Conservation (phyloP, 2,113 vertebrate genomes). For the Erpornis zantholeuca region DNA sequence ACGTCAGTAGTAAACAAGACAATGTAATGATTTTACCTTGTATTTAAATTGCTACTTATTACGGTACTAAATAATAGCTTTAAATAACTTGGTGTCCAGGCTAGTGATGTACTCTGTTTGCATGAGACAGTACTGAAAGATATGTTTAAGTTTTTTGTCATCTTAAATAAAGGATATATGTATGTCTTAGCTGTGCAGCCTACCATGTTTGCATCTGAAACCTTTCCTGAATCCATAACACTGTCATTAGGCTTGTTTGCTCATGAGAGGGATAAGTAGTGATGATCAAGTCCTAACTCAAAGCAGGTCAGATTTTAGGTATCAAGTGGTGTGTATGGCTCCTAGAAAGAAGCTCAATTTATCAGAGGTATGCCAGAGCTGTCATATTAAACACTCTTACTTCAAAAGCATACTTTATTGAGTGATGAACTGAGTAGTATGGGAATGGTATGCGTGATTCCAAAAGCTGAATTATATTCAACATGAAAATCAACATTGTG, state of each 20-base stretch:
- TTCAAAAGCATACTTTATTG: conserved; percentile 12
- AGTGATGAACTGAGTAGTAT: neutral
- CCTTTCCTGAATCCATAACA: conserved; percentile 43
- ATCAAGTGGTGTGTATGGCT: neutral
- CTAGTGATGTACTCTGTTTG: conserved; percentile 71
- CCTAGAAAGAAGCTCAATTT: neutral
- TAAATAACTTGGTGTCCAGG: conserved; percentile 79
- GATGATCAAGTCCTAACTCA: conserved; percentile 17
- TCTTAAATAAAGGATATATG: conserved; percentile 74
- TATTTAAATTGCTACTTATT: conserved; percentile 84
- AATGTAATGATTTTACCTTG: conserved; percentile 79
- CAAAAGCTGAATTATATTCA: conserved; percentile 23
- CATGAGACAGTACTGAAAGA: conserved; percentile 73
- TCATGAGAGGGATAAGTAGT: neutral
- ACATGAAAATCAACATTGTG: conserved; percentile 17
- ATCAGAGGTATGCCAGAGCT: neutral
- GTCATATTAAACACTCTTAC: neutral
- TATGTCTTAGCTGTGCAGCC: conserved; percentile 39
- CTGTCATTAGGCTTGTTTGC: conserved; percentile 54
- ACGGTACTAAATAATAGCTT: conserved; percentile 81
- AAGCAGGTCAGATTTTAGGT: conserved; percentile 1
- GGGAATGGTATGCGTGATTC: neutral
- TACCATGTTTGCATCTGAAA: conserved; percentile 59
- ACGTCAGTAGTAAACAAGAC: conserved; percentile 82
- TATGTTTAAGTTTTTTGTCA: conserved; percentile 78